A percentile compares a stretch with the other conserved stretches of the same genome.
phyloP scores from a whole-genome alignment of 2,113 vertebrate species.

The Vanacampus margaritifer region DNA sequence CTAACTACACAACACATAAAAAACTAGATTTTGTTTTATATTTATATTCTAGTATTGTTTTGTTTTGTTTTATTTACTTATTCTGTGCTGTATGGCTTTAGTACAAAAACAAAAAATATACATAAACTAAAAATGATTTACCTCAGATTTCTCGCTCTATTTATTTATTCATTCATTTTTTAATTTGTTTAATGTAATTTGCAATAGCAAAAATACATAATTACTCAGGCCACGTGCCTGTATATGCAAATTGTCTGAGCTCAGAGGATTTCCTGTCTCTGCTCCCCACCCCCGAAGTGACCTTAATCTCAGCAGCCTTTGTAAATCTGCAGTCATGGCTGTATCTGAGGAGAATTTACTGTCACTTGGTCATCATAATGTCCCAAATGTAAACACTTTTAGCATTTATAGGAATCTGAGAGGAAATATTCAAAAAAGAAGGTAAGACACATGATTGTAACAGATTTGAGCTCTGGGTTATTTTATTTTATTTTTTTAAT shows the following conservation, averaged over 20 bases:
- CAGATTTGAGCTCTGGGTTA: not conserved
- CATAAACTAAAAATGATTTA: too few species aligned
- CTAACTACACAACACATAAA: not conserved
- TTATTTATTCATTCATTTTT: too few species aligned
- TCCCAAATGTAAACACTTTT: slow-evolving; percentile 26
- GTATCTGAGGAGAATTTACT: slow-evolving; percentile 36
- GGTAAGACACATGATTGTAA: slow-evolving; percentile 43
- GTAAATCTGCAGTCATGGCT: slow-evolving; percentile 43
- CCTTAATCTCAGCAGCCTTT: slow-evolving; percentile 60
- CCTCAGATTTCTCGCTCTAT: too few species aligned
- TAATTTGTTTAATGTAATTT: too few species aligned
- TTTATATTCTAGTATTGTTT: too few species aligned
- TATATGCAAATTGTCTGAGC: not conserved
- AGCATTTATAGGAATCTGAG: slow-evolving; percentile 31
- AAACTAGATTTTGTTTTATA: too few species aligned
- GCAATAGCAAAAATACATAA: not conserved
- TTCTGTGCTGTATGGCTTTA: too few species aligned
- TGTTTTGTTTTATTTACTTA: too few species aligned
- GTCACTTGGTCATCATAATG: slow-evolving; percentile 26
- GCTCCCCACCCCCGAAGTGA: slow-evolving; percentile 30
- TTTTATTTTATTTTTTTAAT: not conserved
- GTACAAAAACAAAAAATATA: too few species aligned
- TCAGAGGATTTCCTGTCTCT: slow-evolving; percentile 2
- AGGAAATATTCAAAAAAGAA: slow-evolving; percentile 15
- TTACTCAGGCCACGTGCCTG: not conserved